phyloP scores from a whole-genome alignment of 2,888 invertebrate genomes.

The Trachelus troglodyta region DNA sequence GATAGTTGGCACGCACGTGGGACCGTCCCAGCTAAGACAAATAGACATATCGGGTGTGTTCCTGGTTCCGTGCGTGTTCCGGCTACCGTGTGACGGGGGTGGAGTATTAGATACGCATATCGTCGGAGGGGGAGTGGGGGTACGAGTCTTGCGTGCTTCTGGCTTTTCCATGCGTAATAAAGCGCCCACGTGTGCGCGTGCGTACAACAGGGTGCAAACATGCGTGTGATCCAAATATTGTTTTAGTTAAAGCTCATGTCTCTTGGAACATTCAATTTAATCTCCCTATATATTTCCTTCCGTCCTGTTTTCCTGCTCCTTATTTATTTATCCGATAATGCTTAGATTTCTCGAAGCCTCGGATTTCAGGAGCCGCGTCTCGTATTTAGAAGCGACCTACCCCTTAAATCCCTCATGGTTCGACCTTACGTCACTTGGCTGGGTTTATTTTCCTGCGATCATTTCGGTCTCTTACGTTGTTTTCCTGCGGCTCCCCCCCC shows the following conservation, averaged over 20 bases:
- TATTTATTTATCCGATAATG: slow-evolving; percentile 4
- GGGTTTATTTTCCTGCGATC: neutral
- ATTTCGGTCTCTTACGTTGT: slow-evolving; percentile 9
- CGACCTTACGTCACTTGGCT: neutral
- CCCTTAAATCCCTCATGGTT: neutral
- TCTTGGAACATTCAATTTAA: slow-evolving; percentile 25
- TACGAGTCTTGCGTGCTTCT: neutral
- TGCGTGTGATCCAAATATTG: slow-evolving; percentile 35
- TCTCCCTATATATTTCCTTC: slow-evolving; percentile 14
- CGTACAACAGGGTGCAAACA: neutral
- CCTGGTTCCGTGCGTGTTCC: neutral
- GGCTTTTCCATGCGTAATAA: too few relatives aligned
- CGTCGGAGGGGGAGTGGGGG: too few relatives aligned
- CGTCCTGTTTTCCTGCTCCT: neutral
- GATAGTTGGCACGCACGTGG: neutral
- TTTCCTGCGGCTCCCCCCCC: slow-evolving; percentile 2
- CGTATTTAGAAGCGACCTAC: neutral
- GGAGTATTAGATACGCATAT: neutral
- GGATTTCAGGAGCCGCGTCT: neutral
- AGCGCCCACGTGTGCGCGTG: neutral
- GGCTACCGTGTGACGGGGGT: neutral
- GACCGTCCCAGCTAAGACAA: neutral
- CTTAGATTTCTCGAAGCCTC: neutral
- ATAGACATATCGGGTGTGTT: neutral
- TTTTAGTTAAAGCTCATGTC: slow-evolving; percentile 35